phyloP scores from a whole-genome alignment of 2,888 invertebrate species.

The Melitaea athalia region DNA sequence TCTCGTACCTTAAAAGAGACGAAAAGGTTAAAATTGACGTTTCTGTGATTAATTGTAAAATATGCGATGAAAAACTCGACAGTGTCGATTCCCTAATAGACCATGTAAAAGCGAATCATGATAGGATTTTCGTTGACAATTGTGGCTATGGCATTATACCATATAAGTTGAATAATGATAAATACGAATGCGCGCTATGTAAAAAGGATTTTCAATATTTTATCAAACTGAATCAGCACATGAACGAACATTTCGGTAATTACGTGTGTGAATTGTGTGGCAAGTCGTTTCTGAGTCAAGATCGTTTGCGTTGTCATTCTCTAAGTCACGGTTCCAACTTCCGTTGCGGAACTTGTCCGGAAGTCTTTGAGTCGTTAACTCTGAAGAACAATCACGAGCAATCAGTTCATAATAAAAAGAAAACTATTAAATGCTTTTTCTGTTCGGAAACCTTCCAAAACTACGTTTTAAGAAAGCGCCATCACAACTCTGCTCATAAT shows the following conservation, averaged over 20 bases:
- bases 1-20: conserved; percentile 63
- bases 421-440: conserved; percentile 58
- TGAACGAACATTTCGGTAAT: conserved; percentile 68
- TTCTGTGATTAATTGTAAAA: conserved; percentile 50
- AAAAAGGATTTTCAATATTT: conserved; percentile 64
- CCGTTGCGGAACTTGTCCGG: conserved; percentile 58
- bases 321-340: conserved; percentile 60
- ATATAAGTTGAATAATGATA: conserved; percentile 54
- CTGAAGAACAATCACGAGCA: conserved; percentile 59
- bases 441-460: conserved; percentile 63
- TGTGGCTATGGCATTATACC: conserved; percentile 64
- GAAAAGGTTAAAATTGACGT: conserved; percentile 75
- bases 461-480: conserved; percentile 59
- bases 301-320: conserved; percentile 62
- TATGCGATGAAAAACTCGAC: conserved; percentile 50
- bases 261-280: conserved; percentile 72
- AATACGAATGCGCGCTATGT: conserved; percentile 64
- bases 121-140: conserved; percentile 52
- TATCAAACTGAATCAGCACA: conserved; percentile 71
- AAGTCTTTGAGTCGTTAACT: conserved; percentile 59
- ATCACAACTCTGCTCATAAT: conserved; percentile 57
- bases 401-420: conserved; percentile 56
- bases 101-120: conserved; percentile 58
- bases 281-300: conserved; percentile 66
- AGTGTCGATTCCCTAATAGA: conserved; percentile 51